Percentiles rank a stretch among this genome's conserved stretches.
Evolutionary conservation across 2,888 invertebrate genomes (phyloP).

Genomic region (Scaeva pyrastri): DNA sequence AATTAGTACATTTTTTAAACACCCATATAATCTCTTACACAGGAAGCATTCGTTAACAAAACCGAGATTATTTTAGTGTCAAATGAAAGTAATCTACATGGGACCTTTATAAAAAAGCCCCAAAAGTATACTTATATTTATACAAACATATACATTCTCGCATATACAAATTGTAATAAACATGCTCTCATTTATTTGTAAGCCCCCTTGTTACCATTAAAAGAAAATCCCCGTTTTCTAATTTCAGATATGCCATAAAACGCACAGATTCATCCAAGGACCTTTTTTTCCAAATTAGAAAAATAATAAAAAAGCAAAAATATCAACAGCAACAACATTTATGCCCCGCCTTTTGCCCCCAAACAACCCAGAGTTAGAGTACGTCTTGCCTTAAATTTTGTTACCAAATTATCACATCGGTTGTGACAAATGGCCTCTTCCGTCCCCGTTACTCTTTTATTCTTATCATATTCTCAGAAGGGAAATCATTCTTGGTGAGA

Average conservation of each 20-base stretch:
- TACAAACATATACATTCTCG: neutral
- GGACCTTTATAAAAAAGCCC: conserved; percentile 4
- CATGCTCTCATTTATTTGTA: conserved; percentile 53
- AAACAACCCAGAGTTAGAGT: neutral
- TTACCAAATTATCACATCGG: conserved; percentile 75
- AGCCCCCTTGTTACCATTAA: conserved; percentile 68
- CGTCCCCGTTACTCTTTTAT: conserved; percentile 51
- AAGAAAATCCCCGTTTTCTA: conserved; percentile 69
- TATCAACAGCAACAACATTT: conserved; percentile 31
- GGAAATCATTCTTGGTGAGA: conserved; percentile 51
- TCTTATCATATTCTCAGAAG: conserved; percentile 46
- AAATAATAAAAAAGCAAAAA: conserved; percentile 20
- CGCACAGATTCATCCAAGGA: conserved; percentile 55
- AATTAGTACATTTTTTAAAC: conserved; percentile 26
- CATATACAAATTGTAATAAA: conserved; percentile 52
- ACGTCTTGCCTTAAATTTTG: conserved; percentile 37
- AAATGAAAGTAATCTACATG: conserved; percentile 38
- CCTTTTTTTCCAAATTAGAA: conserved; percentile 30
- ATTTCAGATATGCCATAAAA: conserved; percentile 68
- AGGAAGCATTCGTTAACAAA: neutral
- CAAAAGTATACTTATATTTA: conserved; percentile 18
- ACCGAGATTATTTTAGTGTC: conserved; percentile 12
- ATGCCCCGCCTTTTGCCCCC: no score
- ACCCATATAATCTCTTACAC: conserved; percentile 4
- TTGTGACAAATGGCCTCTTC: conserved; percentile 73